Evolutionary conservation across 2,113 vertebrate genomes (phyloP).

Genomic region (Parus major): DNA sequence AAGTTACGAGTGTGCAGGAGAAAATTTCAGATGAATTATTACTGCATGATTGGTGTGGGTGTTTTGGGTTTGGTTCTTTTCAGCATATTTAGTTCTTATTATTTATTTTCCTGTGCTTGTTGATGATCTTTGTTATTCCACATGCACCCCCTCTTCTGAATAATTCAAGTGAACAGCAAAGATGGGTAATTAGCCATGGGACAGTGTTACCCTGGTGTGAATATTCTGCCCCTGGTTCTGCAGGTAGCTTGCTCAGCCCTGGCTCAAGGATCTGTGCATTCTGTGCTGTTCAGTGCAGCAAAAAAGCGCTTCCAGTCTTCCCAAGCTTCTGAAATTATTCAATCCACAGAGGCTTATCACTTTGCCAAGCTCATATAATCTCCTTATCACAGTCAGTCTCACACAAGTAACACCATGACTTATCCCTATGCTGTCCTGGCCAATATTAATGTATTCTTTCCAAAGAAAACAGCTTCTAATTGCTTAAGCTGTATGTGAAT

Average conservation of each 20-base stretch:
- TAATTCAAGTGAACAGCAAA: background rate
- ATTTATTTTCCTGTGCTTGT: background rate
- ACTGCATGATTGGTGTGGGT: background rate
- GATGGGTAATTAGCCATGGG: background rate
- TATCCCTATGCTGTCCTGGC: conserved; percentile 36
- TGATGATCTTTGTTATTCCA: background rate
- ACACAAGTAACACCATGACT: background rate
- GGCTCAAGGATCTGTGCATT: background rate
- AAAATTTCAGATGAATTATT: background rate
- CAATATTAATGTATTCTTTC: conserved; percentile 41
- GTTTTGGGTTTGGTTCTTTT: background rate
- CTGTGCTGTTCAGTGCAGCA: background rate
- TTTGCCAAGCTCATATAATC: conserved; percentile 17
- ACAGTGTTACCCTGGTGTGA: background rate
- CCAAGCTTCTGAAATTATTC: background rate
- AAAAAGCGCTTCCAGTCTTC: background rate
- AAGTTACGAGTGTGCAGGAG: background rate
- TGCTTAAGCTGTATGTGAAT: conserved; percentile 39
- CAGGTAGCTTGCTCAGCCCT: background rate
- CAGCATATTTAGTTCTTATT: background rate
- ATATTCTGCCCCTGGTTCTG: background rate
- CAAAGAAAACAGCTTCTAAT: conserved; percentile 65
- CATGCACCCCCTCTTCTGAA: background rate
- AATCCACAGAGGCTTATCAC: conserved; percentile 11
- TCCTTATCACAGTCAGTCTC: conserved; percentile 7